Base-by-base conservation (phyloP, 2,888 invertebrate genomes). In the Meiosimyza platycephala region DNA sequence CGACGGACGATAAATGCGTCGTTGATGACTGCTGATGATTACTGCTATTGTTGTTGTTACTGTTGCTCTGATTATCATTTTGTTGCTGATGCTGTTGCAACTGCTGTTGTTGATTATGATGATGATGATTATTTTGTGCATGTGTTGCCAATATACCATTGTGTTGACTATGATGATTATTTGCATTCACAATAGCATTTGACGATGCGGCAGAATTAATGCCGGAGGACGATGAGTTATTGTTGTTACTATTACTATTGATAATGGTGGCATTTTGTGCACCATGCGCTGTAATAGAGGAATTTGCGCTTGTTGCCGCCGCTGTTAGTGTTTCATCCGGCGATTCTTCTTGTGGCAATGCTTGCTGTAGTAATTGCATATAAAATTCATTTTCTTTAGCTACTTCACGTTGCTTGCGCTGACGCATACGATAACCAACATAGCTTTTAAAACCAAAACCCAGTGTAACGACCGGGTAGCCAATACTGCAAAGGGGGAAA, bases 371-470 rank as follows among this genome's bases (percentile, higher is more conserved):
- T 81, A 98, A 90, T 88, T 96, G 95, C 90, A 95, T 92, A 88
- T 97, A 97, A 89, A 97, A 96, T 88, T 96, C 95, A 89, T 98
- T 98, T 88, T 96, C 95, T 88, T 94, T 95, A 77, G 96, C 94
- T 80, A 99, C 97, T 86, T 96, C 96, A 83, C 94, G 92, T 89
- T 98, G 97, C 85, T 94, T 93, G 79, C 96, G 91, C 91, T 95
- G 91, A 85, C 96, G 91, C 90, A 97, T 93, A 88, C 95, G 92
- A 88, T 94, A 95, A 79, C 95, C 94, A 77, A 97, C 92, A 85
- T 95, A 95, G 85, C 95, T 94, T 90, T 97, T 98, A 84, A 97
- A 95, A 82, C 96, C 96, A 89, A 97, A 97, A 80, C 98, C 98
- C 85, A 98, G 90, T 80, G 98, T 96, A 69, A 98, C 96, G 79